These are phyloP conservation scores for Pasiphila rectangulata DNA, from an alignment of 2,888 invertebrate genomes.

Conservation along the genomic window DNA sequence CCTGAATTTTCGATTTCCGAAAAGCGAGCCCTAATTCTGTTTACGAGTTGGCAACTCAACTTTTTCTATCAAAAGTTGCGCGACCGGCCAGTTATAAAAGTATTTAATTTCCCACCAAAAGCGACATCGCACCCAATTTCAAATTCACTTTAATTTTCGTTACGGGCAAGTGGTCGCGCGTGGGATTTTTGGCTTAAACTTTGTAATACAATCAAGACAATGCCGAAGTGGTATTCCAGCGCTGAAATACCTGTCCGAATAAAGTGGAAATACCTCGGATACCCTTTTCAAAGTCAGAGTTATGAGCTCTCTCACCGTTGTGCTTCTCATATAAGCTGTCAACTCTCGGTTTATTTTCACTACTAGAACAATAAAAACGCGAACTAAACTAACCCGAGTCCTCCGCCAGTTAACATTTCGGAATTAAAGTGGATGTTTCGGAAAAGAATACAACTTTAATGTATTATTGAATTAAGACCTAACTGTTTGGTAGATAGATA, in stretches of 20 bases:
- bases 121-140: slow-evolving; percentile 59
- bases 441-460: too few relatives aligned
- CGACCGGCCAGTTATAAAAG: slow-evolving; percentile 53
- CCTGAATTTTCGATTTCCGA: slow-evolving; percentile 44
- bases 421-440: too few relatives aligned
- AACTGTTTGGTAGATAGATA: too few relatives aligned
- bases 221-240: neutral
- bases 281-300: slow-evolving; percentile 4
- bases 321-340: too few relatives aligned
- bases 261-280: slow-evolving; percentile 5
- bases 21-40: slow-evolving; percentile 64
- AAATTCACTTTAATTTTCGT: slow-evolving; percentile 50
- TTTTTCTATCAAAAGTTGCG: slow-evolving; percentile 75
- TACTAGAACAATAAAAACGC: too few relatives aligned
- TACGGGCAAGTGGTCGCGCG: slow-evolving; percentile 24
- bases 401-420: too few relatives aligned
- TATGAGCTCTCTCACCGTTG: too few relatives aligned
- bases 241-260: neutral
- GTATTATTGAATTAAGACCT: too few relatives aligned
- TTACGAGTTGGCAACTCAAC: slow-evolving; percentile 61
- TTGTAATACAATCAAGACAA: slow-evolving; percentile 24
- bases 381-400: too few relatives aligned
- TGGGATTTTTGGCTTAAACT: slow-evolving; percentile 31
- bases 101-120: slow-evolving; percentile 70
- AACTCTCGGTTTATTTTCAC: too few relatives aligned